phyloP scores from a whole-genome alignment of 2,888 invertebrate species.

The Habrosyne pyritoides region DNA sequence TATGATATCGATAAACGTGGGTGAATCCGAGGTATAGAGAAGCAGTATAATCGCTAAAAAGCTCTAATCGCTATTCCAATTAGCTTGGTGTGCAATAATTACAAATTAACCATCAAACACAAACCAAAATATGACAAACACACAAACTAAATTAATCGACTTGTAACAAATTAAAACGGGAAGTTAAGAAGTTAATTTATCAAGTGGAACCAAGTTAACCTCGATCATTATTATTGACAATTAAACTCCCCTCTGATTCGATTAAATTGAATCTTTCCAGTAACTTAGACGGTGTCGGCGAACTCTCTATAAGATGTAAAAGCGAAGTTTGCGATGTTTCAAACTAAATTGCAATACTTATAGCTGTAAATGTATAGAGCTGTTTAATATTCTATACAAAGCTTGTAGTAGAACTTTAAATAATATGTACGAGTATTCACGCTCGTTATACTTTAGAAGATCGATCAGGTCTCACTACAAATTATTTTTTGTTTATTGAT shows the following conservation, averaged over 20 bases:
- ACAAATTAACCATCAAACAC: not conserved
- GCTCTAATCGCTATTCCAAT: too few relatives aligned
- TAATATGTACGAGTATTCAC: too few relatives aligned
- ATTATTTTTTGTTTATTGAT: too few relatives aligned
- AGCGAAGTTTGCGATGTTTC: conserved; percentile 20
- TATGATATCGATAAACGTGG: too few relatives aligned
- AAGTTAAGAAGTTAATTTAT: conserved; percentile 53
- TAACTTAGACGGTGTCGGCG: conserved; percentile 37
- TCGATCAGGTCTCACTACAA: too few relatives aligned
- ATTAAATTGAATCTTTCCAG: conserved; percentile 66
- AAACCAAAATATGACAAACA: not conserved
- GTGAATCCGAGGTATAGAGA: too few relatives aligned
- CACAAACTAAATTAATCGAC: conserved; percentile 5
- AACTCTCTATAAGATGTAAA: conserved; percentile 17
- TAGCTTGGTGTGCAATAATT: too few relatives aligned
- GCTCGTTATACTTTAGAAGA: too few relatives aligned
- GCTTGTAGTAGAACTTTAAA: too few relatives aligned
- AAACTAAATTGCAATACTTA: conserved; percentile 3
- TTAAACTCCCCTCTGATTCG: conserved; percentile 64
- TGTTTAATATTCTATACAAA: too few relatives aligned
- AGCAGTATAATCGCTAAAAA: too few relatives aligned
- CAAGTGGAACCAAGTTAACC: conserved; percentile 65
- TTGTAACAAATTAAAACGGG: conserved; percentile 8
- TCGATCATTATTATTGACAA: conserved; percentile 70
- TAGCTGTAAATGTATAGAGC: too few relatives aligned